These are phyloP conservation scores for Fissipunctia ypsillon DNA, from an alignment of 2,888 invertebrate genomes.

Conservation along the genomic window DNA sequence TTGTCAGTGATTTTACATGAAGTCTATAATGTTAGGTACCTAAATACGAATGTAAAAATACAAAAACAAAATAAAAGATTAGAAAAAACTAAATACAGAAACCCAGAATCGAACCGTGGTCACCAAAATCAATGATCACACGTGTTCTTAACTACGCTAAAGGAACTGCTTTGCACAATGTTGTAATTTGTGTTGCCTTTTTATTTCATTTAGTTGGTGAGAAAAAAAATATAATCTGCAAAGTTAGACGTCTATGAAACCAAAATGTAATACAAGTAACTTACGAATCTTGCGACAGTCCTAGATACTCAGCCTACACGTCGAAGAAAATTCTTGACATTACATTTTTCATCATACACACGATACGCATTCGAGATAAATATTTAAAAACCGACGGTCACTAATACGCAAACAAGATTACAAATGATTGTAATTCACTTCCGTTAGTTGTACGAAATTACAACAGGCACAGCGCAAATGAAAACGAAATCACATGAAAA, in stretches of 20 bases:
- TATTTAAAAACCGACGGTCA: neutral
- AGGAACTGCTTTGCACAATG: conserved; percentile 48
- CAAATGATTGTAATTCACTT: neutral
- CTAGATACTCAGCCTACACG: conserved; percentile 28
- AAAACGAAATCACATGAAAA: conserved; percentile 58
- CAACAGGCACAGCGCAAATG: conserved; percentile 20
- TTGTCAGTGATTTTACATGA: conserved; percentile 6
- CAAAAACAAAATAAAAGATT: conserved; percentile 47
- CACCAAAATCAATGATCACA: conserved; percentile 67
- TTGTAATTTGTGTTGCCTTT: conserved; percentile 62
- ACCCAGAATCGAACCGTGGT: conserved; percentile 77
- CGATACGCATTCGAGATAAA: neutral
- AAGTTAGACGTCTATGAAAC: rapidly evolving
- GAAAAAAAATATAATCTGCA: conserved; percentile 40
- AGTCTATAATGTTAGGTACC: neutral
- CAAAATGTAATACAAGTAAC: neutral
- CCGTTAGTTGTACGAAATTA: conserved; percentile 6
- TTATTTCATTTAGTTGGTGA: conserved; percentile 29
- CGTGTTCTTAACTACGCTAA: conserved; percentile 70
- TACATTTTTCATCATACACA: conserved; percentile 40
- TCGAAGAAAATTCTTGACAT: conserved; percentile 37
- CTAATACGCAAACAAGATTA: neutral
- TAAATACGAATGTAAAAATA: conserved; percentile 20
- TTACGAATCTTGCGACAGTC: conserved; percentile 45
- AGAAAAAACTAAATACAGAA: conserved; percentile 44